These are phyloP conservation scores for Poecilus cupreus DNA, from an alignment of 2,888 invertebrate species.

Conservation along the genomic window DNA sequence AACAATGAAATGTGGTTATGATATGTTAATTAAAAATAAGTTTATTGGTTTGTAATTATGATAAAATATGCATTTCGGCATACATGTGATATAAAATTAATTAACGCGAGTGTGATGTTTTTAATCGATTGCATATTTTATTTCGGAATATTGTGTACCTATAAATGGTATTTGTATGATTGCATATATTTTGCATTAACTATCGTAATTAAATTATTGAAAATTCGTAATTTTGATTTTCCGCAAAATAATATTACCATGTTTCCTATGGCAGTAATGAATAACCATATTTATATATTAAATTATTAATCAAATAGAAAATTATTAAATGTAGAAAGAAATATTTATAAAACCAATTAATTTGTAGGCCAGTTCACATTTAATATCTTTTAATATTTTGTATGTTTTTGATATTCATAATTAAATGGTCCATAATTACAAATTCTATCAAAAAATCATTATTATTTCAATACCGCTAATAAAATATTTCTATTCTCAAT, in stretches of 20 bases:
- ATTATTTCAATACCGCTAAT: too few relatives aligned
- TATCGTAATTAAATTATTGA: slow-evolving; percentile 20
- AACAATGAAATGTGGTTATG: not conserved
- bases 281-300: not conserved
- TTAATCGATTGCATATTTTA: slow-evolving; percentile 1
- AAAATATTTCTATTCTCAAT: too few relatives aligned
- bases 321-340: not conserved
- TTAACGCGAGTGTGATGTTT: slow-evolving; percentile 29
- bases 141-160: slow-evolving; percentile 7
- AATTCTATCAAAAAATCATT: too few relatives aligned
- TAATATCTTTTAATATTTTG: too few relatives aligned
- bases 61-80: slow-evolving; percentile 8
- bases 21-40: not conserved
- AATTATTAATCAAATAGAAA: slow-evolving; percentile 10
- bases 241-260: not conserved
- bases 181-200: not conserved
- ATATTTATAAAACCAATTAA: not conserved
- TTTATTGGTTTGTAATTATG: slow-evolving; percentile 28
- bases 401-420: too few relatives aligned
- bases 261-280: not conserved
- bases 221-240: not conserved
- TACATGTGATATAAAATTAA: not conserved
- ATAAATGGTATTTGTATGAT: not conserved
- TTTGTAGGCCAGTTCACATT: too few relatives aligned
- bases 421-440: too few relatives aligned